phyloP scores from a whole-genome alignment of 2,797 vertebrate species.

The Sebastes diploproa region DNA sequence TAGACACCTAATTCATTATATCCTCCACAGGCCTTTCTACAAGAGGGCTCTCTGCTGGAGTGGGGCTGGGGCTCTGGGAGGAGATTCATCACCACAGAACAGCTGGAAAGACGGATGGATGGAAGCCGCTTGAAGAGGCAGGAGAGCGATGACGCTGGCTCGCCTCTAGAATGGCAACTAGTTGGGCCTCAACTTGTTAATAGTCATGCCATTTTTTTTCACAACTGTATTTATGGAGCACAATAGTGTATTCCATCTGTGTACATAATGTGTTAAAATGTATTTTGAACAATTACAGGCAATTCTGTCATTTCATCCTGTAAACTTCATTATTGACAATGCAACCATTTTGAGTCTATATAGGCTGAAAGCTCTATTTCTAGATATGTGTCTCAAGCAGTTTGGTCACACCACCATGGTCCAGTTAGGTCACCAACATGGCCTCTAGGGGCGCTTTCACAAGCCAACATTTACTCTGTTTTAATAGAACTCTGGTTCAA shows the following conservation, averaged over 20 bases:
- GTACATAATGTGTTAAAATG: not conserved
- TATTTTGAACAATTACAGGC: not conserved
- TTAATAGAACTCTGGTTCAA: too few species aligned
- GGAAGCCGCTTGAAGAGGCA: constrained; percentile 33
- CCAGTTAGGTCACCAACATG: not conserved
- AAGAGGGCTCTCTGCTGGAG: constrained; percentile 88
- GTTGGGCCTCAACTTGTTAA: not conserved
- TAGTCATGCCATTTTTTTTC: constrained; percentile 1
- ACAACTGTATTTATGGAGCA: not conserved
- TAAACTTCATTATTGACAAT: not conserved
- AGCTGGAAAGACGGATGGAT: constrained; percentile 72
- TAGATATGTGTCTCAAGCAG: not conserved
- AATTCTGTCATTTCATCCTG: not conserved
- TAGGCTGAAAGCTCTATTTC: not conserved
- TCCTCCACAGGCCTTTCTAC: constrained; percentile 89
- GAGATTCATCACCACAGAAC: constrained; percentile 86
- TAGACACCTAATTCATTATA: constrained; percentile 99
- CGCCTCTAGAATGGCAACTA: not conserved
- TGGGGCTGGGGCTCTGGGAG: constrained; percentile 86
- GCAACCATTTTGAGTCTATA: not conserved
- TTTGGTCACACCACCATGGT: not conserved
- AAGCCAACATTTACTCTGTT: too few species aligned
- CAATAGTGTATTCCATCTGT: not conserved
- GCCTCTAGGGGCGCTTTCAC: not conserved
- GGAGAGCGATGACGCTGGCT: not conserved